These are phyloP conservation scores for Tachuris rubrigastra DNA, from an alignment of 2,113 vertebrate species.

Conservation along the genomic window DNA sequence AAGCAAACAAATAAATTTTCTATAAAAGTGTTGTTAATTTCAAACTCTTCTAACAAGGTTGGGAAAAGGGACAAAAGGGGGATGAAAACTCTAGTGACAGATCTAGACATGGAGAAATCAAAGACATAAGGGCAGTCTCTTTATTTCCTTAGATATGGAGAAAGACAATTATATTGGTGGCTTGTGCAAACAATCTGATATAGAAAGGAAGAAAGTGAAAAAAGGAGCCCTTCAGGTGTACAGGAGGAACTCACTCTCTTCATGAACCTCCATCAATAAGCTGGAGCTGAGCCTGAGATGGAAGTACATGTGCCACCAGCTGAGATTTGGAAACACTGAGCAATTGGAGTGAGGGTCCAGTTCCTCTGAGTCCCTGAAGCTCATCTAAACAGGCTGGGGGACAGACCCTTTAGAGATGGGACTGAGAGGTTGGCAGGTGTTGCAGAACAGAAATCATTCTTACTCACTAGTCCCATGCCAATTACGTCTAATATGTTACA, in stretches of 20 bases:
- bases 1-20: neutral
- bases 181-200: neutral
- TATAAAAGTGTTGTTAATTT: neutral
- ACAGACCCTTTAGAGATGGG: neutral
- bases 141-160: neutral
- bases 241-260: neutral
- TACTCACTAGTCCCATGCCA: neutral
- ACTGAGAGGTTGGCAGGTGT: neutral
- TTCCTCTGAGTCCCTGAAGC: neutral
- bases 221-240: neutral
- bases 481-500: neutral
- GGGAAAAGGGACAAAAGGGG: neutral
- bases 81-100: neutral
- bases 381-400: neutral
- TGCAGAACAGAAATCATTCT: neutral
- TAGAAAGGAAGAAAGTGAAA: neutral
- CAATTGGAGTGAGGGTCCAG: neutral
- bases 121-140: neutral
- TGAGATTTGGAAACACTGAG: neutral
- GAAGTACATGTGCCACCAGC: neutral
- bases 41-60: neutral
- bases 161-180: neutral
- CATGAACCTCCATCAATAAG: neutral
- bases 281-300: neutral
- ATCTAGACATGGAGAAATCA: neutral